Conservation (phyloP, 2,888 invertebrate species). For the Chloroclystis v-ata region DNA sequence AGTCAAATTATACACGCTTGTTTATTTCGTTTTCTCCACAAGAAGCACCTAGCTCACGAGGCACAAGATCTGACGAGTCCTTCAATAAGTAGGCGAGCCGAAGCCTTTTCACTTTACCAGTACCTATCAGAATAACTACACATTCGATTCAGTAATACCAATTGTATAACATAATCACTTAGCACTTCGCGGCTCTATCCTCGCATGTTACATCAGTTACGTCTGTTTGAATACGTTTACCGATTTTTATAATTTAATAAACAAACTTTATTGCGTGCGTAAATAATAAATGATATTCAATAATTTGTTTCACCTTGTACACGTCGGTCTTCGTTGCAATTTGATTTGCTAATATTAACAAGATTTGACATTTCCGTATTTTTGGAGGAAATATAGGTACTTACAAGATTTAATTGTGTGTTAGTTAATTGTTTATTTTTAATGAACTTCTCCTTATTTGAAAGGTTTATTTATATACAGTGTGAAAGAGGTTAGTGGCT, state of each 20-base stretch:
- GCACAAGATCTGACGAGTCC: slow-evolving; percentile 20
- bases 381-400: slow-evolving; percentile 5
- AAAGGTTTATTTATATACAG: no score
- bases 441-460: no score
- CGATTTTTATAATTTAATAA: slow-evolving; percentile 12
- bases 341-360: slow-evolving; percentile 25
- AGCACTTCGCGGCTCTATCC: slow-evolving; percentile 24
- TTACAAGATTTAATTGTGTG: neutral
- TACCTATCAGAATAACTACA: slow-evolving; percentile 13
- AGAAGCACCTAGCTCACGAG: slow-evolving; percentile 9
- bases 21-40: slow-evolving; percentile 28
- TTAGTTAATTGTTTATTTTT: no score
- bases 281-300: slow-evolving; percentile 22
- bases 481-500: no score
- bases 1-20: slow-evolving; percentile 13
- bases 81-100: slow-evolving; percentile 26
- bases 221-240: slow-evolving; percentile 6
- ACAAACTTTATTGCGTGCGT: slow-evolving; percentile 18
- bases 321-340: slow-evolving; percentile 21
- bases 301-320: slow-evolving; percentile 25
- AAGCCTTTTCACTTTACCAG: slow-evolving; percentile 32
- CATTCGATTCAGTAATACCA: slow-evolving; percentile 21
- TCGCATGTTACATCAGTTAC: slow-evolving; percentile 16
- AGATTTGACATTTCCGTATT: slow-evolving; percentile 20
- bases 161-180: slow-evolving; percentile 40